Evolutionary conservation across 2,113 vertebrate genomes (phyloP), one percentile per base, ranked within the genome.

Genomic region (Cynopterus brachyotis): DNA sequence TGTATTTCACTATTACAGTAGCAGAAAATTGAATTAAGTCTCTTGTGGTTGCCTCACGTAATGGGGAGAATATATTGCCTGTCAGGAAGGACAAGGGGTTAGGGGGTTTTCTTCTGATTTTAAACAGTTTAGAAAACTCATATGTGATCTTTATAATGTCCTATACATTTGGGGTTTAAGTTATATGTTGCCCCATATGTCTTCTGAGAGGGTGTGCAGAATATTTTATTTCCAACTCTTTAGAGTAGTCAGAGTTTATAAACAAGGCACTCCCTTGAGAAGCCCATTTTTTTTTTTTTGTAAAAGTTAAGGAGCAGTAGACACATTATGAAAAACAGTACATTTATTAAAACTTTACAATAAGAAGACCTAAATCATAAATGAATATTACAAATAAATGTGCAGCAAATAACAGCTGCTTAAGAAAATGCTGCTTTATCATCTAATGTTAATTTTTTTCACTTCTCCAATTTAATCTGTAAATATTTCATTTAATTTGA

Each of bases 401-500:
- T 76, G 0, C 53, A 69, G 45, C 6, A 89, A 66, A 47, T 35
- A 67, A 5, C 6, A 86, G 35, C 35, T 91, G 15, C 32, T 90
- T 87, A 42, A 45, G 12, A 85, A 89, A 91, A 60, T 16, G 0
- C n/a, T 40, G 11, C 0, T 82, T 96, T 87, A 64, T n/a, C 10
- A 86, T 92, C 73, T 50, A 83, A 62, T 47, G n/a, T 76, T 16
- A 73, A 47, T 17, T 30, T 53, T 62, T 66, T 97, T 97, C 3
- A 66, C 9, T 22, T 92, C 9, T 0, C 45, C 73, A 76, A 94
- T 81, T n/a, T 76, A 72, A 83, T 59, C 28, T 79, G 6, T 30
- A 91, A 94, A 92, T 73, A 47, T 86, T 90, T 93, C 69, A 95
- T 97, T 88, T 20, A 90, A 96, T 75, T 64, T 95, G 57, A 70